Conservation (phyloP, 2,888 invertebrate genomes). For the Melanchra persicariae region DNA sequence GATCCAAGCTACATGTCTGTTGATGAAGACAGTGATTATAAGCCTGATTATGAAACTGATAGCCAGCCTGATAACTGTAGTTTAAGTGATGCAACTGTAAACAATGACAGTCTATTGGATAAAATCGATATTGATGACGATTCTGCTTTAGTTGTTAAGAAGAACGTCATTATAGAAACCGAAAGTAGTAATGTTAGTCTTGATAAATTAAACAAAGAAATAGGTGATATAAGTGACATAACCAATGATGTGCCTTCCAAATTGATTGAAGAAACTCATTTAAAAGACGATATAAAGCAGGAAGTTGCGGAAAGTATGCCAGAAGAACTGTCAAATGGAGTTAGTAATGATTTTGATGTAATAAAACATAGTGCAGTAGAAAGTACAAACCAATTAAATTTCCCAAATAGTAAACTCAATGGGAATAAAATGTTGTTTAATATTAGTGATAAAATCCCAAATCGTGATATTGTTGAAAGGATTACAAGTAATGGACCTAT, state of each 20-base stretch:
- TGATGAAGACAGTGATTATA: constrained; percentile 52
- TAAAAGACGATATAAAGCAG: constrained; percentile 5
- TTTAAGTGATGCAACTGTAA: constrained; percentile 18
- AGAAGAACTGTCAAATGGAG: constrained; percentile 25
- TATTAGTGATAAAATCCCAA: constrained; percentile 26
- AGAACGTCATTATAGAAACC: neutral
- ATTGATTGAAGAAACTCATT: constrained; percentile 7
- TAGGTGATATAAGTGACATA: constrained; percentile 20
- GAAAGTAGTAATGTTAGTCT: constrained; percentile 8
- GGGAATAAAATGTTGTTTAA: constrained; percentile 7
- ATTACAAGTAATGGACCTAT: constrained; percentile 35
- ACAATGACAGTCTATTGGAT: constrained; percentile 21
- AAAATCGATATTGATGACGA: neutral
- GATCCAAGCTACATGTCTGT: constrained; percentile 38
- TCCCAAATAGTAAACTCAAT: neutral
- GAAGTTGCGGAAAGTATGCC: neutral
- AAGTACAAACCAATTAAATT: constrained; percentile 14
- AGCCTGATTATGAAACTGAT: constrained; percentile 47
- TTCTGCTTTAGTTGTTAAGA: constrained; percentile 19
- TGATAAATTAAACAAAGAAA: constrained; percentile 2
- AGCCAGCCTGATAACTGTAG: constrained; percentile 35
- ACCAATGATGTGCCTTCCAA: constrained; percentile 32
- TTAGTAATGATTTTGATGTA: constrained; percentile 5
- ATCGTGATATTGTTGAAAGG: constrained; percentile 41
- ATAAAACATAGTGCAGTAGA: constrained; percentile 9